phyloP scores from a whole-genome alignment of 2,888 invertebrate species.

The Sinelater perroti region DNA sequence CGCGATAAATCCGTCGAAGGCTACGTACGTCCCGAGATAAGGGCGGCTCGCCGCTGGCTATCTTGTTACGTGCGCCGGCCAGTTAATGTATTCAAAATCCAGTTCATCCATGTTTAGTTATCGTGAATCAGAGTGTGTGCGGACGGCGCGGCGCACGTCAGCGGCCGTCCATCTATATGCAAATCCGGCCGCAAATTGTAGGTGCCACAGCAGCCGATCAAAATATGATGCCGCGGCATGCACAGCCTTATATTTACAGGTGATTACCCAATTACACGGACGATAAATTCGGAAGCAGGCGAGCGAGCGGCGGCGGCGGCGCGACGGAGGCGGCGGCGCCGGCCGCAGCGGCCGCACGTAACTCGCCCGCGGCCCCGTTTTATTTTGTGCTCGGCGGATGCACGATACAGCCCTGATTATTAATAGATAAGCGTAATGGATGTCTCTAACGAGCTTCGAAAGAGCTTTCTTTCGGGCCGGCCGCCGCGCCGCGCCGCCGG shows the following conservation, averaged over 20 bases:
- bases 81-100: slow-evolving; percentile 46
- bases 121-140: slow-evolving; percentile 46
- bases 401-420: slow-evolving; percentile 42
- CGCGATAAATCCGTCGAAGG: slow-evolving; percentile 30
- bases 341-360: slow-evolving; percentile 36
- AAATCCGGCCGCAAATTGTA: slow-evolving; percentile 51
- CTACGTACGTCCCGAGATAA: slow-evolving; percentile 28
- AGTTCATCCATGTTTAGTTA: slow-evolving; percentile 48
- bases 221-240: slow-evolving; percentile 39
- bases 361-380: slow-evolving; percentile 36
- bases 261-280: slow-evolving; percentile 44
- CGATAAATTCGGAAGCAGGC: slow-evolving; percentile 36
- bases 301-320: slow-evolving; percentile 28
- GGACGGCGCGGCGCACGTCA: slow-evolving; percentile 41
- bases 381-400: slow-evolving; percentile 38
- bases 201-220: slow-evolving; percentile 47
- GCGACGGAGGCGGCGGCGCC: slow-evolving; percentile 28
- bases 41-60: slow-evolving; percentile 36
- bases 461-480: slow-evolving; percentile 43
- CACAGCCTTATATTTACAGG: slow-evolving; percentile 43
- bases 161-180: slow-evolving; percentile 51
- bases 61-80: slow-evolving; percentile 37
- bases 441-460: slow-evolving; percentile 45
- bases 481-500: slow-evolving; percentile 40
- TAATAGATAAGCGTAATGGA: slow-evolving; percentile 46